phyloP scores from a whole-genome alignment of 2,113 vertebrate genomes.

The Phylloscopus trochiloides region DNA sequence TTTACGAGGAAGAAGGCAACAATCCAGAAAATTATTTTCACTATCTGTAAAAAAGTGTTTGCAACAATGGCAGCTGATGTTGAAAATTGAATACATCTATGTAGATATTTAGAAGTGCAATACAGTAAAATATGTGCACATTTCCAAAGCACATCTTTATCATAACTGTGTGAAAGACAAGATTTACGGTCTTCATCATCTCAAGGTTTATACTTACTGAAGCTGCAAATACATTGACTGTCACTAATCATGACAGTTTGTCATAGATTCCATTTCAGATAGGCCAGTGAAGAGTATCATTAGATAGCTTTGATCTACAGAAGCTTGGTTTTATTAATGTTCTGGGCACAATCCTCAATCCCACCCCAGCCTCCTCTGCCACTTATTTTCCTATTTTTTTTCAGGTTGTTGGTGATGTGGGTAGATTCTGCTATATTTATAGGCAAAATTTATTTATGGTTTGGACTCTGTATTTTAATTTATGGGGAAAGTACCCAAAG shows the following conservation, averaged over 20 bases:
- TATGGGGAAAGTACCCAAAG: not conserved
- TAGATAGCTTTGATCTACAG: not conserved
- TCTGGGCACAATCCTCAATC: not conserved
- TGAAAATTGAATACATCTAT: not conserved
- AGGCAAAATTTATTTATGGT: not conserved
- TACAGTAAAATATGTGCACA: not conserved
- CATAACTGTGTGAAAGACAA: not conserved
- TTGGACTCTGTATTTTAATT: not conserved
- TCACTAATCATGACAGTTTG: not conserved
- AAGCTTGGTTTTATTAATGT: not conserved
- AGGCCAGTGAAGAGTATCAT: not conserved
- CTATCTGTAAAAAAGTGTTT: not conserved
- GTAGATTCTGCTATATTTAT: not conserved
- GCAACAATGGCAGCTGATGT: not conserved
- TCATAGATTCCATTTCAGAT: not conserved
- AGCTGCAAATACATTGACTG: not conserved
- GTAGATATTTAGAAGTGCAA: not conserved
- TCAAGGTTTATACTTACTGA: not conserved
- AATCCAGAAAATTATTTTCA: not conserved
- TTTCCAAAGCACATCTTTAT: not conserved
- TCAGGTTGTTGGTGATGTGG: not conserved
- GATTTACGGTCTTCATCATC: not conserved
- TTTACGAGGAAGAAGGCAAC: not conserved
- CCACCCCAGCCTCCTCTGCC: rapidly evolving
- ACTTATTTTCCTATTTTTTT: not conserved